Evolutionary conservation across 2,797 vertebrate species (phyloP).

Genomic region (Sebastes glaucus): DNA sequence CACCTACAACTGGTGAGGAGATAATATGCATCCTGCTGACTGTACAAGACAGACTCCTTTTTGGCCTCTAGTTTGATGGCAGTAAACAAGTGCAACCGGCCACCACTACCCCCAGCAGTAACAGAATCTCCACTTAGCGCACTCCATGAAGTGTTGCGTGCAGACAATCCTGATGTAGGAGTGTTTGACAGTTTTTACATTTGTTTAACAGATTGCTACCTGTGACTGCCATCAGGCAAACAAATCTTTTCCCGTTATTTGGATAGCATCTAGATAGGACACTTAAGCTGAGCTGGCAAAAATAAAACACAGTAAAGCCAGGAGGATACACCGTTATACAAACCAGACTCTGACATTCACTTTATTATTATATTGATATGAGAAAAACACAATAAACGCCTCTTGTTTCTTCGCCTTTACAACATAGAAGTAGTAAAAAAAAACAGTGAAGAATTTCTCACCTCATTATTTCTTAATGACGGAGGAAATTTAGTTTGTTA

Average conservation of each 20-base stretch:
- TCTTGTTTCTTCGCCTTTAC: not conserved
- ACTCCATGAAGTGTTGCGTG: not conserved
- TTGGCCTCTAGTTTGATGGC: slow-evolving; percentile 8
- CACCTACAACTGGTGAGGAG: slow-evolving; percentile 83
- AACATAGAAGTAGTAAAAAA: not conserved
- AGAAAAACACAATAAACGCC: not conserved
- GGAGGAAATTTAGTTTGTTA: not conserved
- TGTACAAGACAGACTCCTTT: slow-evolving; percentile 3
- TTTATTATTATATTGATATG: not conserved
- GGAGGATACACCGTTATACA: not conserved
- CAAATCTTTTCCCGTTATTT: not conserved
- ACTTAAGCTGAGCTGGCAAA: not conserved
- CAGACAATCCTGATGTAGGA: not conserved
- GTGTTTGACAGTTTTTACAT: not conserved
- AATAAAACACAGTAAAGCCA: not conserved
- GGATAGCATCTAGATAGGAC: not conserved
- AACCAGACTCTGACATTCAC: not conserved
- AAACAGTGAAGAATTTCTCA: not conserved
- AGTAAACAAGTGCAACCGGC: slow-evolving; percentile 9
- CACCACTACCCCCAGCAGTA: not conserved
- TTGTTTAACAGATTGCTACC: not conserved
- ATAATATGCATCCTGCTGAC: slow-evolving; percentile 5
- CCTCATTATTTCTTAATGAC: not conserved
- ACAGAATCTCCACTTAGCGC: not conserved
- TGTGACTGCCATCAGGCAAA: slow-evolving; percentile 3